Base-by-base conservation (phyloP, 1,140 invertebrate species). In the Calephelis nemesis region DNA sequence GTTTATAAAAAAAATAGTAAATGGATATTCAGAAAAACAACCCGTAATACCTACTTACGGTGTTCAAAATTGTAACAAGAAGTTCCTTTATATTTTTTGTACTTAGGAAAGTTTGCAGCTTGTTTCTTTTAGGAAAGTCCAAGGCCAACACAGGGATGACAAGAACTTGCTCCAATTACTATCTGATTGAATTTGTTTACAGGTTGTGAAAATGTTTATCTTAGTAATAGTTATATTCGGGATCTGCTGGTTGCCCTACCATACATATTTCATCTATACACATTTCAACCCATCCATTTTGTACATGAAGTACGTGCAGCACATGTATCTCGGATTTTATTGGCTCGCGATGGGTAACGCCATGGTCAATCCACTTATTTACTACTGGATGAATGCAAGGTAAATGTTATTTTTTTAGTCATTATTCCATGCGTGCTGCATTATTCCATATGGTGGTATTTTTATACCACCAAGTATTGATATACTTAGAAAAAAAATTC, bases 341-440 rank as follows among this genome's bases (percentile, higher is more conserved):
- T 98, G 96, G 96, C 92, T 98, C 13, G 97, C 97, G 3, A 98
- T 98, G 97, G 95, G 96, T 2, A 98, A 97, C 78, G 96, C 97
- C 2, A 97, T 97, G 95, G 96, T 97, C 65, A 98, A 98, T 90
- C 97, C 97, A 0, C 94, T 98, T 58, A 97, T 98, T 47, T 98
- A 98, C 85, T 98, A 97, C 84, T 97, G 96, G 95, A 98, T 98
- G 96, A 98, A 98, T 84, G 95, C 92, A 63, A 92, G 92, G 92
- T 92, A 85, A 91, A 90, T 63, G 7, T 67, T 42, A 5, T 50
- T 50, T 50, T 5, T n/a, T 42, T 11, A 12, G 60, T 42, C 42
- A n/a, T 30, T 30, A 30, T 30, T 30, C 30, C 30, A 30, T 30
- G 4, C 2, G 30, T 30, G n/a, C n/a, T n/a, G n/a, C n/a, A n/a